Evolutionary conservation across 2,797 vertebrate species (phyloP), one percentile per base, ranked within the genome.

Genomic region (Glossophaga mutica): DNA sequence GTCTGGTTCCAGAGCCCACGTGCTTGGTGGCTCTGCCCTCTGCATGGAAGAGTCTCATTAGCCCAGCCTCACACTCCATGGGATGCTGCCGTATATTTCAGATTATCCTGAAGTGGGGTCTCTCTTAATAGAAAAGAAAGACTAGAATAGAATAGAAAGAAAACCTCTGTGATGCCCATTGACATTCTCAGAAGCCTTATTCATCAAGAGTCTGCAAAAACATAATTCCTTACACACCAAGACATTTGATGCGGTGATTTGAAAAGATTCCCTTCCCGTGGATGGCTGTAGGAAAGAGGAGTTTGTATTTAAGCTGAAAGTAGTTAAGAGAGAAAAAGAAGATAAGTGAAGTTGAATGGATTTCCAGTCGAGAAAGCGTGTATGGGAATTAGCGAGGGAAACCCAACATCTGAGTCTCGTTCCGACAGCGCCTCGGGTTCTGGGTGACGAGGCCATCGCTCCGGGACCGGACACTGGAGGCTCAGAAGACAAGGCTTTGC

Each of bases 301-400:
- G 87, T 81, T 37, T 96, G 86, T 85, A 83, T 94, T 95, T 79
- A 97, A 97, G 91, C 42, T 81, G 57, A 55, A 71, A 46, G 19
- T 48, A 91, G 83, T 89, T 78, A 73, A 90, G 65, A 55, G 77
- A 67, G 85, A 79, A 90, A 87, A 32, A 79, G 79, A 68, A 94
- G 96, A 93, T 85, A 94, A 89, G 92, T 93, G 78, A 88, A 93
- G 92, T 84, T 14, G 6, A 91, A 76, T 14, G 34, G 57, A 39
- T 92, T 92, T 62, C 16, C 42, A 67, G 16, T 91, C 82, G 55
- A 59, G n/a, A 79, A 91, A 90, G 74, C 74, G 39, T 9, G 90
- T 37, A 62, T 0, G 42, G 87, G 93, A 95, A 94, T 79, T 93
- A 90, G 96, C 74, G 55, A 37, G 52, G 32, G 34, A 86, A n/a